phyloP scores from a whole-genome alignment of 2,888 invertebrate species.

The Dione vanillae region DNA sequence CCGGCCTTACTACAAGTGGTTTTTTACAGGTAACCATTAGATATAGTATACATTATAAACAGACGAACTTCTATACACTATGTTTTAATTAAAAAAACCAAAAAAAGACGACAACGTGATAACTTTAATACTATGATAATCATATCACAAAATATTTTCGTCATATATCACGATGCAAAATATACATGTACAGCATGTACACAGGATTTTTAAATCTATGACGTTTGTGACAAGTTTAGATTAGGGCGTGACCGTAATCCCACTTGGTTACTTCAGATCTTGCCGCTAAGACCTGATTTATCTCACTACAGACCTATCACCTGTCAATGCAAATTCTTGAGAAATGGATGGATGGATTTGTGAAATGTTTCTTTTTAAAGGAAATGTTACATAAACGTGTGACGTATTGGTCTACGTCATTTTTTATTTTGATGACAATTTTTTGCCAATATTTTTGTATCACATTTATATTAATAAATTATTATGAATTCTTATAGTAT shows the following conservation, averaged over 20 bases:
- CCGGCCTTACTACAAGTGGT: too few species aligned
- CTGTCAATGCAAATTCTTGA: conserved; percentile 42
- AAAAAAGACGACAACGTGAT: not conserved
- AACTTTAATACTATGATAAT: not conserved
- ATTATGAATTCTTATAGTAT: too few species aligned
- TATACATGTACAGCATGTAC: too few species aligned
- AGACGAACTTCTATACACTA: too few species aligned
- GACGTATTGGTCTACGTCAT: conserved; percentile 1
- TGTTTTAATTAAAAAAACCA: not conserved
- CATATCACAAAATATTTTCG: not conserved
- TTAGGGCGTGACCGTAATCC: conserved; percentile 49
- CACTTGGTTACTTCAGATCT: conserved; percentile 43
- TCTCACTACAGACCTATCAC: conserved; percentile 35
- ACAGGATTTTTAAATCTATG: conserved; percentile 42
- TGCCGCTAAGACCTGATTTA: conserved; percentile 48
- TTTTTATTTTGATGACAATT: not conserved
- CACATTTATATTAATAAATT: too few species aligned
- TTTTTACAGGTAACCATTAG: too few species aligned
- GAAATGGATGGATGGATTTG: conserved; percentile 26
- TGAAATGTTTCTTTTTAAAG: not conserved
- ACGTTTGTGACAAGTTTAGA: conserved; percentile 38
- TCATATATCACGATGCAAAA: not conserved
- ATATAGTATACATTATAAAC: too few species aligned
- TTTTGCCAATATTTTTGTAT: not conserved
- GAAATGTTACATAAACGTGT: conserved; percentile 7